phyloP scores from a whole-genome alignment of 2,888 invertebrate species.

The Drosophila nigritarsus region DNA sequence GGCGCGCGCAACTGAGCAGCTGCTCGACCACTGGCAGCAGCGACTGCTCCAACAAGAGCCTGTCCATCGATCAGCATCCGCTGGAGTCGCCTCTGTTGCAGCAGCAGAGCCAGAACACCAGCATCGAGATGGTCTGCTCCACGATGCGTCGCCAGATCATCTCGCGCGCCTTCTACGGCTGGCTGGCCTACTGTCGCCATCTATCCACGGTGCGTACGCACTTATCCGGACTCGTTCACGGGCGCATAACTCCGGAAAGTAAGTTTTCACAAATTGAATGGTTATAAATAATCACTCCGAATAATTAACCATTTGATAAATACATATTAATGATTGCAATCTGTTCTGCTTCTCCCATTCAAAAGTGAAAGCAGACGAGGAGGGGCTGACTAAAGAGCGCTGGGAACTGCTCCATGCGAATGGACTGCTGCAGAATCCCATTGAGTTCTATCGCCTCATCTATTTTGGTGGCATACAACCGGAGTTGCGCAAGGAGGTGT shows the following conservation, averaged over 20 bases:
- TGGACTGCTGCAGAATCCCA: slow-evolving; percentile 87
- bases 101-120: slow-evolving; percentile 86
- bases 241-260: slow-evolving; percentile 89
- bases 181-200: slow-evolving; percentile 97
- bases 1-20: slow-evolving; percentile 86
- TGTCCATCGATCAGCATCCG: slow-evolving; percentile 85
- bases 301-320: slow-evolving; percentile 11
- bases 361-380: slow-evolving; percentile 87
- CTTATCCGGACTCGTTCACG: slow-evolving; percentile 94
- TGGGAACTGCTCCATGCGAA: slow-evolving; percentile 90
- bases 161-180: slow-evolving; percentile 97
- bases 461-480: slow-evolving; percentile 95
- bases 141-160: slow-evolving; percentile 98
- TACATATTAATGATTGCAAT: neutral
- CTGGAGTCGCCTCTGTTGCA: slow-evolving; percentile 81
- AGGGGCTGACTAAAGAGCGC: slow-evolving; percentile 90
- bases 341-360: neutral
- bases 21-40: slow-evolving; percentile 89
- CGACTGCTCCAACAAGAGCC: slow-evolving; percentile 87
- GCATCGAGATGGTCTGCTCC: slow-evolving; percentile 93
- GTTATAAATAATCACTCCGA: too few relatives aligned
- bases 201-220: slow-evolving; percentile 96
- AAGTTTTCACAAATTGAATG: slow-evolving; percentile 28
- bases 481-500: slow-evolving; percentile 91
- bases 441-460: slow-evolving; percentile 92